phyloP scores from a whole-genome alignment of 2,888 invertebrate genomes.

The Ceratothoa steindachneri region DNA sequence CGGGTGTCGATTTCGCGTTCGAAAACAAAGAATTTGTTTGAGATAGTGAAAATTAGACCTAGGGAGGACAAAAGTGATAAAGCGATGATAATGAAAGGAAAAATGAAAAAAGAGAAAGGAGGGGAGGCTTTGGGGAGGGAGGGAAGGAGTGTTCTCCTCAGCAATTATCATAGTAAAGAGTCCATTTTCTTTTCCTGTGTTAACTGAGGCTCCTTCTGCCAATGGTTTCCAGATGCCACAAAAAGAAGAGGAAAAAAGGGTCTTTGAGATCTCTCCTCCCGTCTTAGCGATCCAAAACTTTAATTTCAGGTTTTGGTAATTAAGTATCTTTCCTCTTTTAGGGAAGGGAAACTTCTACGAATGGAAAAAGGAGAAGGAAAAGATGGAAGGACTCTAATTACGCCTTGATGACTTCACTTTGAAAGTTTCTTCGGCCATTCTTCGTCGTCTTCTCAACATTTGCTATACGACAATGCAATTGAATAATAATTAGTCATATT shows the following conservation, averaged over 20 bases:
- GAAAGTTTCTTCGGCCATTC: background rate
- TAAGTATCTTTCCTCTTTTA: slow-evolving; percentile 1
- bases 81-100: background rate
- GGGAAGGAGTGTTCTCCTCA: background rate
- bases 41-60: background rate
- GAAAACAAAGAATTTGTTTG: background rate
- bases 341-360: too few species aligned
- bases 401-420: slow-evolving; percentile 3
- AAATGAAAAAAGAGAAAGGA: background rate
- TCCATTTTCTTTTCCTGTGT: slow-evolving; percentile 4
- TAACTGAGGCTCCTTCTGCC: background rate
- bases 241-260: background rate
- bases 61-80: background rate
- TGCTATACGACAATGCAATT: slow-evolving; percentile 3
- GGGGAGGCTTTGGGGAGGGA: background rate
- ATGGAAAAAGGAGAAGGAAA: slow-evolving; percentile 3
- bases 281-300: slow-evolving; percentile 12
- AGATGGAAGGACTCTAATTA: slow-evolving; percentile 5
- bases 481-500: slow-evolving; percentile 2
- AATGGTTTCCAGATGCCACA: background rate
- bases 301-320: slow-evolving; percentile 13
- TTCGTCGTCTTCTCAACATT: background rate
- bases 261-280: slow-evolving; percentile 1
- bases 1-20: background rate
- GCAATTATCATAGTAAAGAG: slow-evolving; percentile 10